phyloP scores from a whole-genome alignment of 1,140 invertebrate genomes.

The Frieseomelitta varia region DNA sequence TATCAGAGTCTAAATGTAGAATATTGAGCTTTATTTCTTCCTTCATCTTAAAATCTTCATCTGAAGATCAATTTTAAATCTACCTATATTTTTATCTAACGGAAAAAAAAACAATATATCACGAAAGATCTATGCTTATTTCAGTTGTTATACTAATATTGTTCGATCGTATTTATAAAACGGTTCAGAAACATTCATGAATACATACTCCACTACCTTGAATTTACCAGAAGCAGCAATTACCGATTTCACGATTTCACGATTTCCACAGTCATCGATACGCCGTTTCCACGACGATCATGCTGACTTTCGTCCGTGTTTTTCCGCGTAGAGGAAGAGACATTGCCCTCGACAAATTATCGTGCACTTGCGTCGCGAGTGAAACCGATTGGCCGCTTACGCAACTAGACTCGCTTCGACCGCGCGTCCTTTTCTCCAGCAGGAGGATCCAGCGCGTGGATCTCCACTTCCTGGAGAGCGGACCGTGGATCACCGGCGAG shows the following conservation, averaged over 20 bases:
- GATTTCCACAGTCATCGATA: neutral
- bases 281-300: neutral
- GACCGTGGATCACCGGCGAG: neutral
- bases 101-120: no score
- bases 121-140: no score
- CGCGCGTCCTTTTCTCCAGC: constrained; percentile 13
- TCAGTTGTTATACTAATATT: no score
- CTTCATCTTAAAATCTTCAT: no score
- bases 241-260: constrained; percentile 1
- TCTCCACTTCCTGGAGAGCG: constrained; percentile 16
- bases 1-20: no score
- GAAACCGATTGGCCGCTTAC: constrained; percentile 51
- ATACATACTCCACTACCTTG: neutral
- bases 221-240: neutral
- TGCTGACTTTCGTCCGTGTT: constrained; percentile 5
- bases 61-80: no score
- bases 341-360: constrained; percentile 51
- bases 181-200: neutral
- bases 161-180: neutral
- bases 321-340: constrained; percentile 7
- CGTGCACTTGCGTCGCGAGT: constrained; percentile 35
- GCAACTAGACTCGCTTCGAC: constrained; percentile 25
- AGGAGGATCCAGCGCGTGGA: neutral
- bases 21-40: no score
- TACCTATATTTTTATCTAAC: no score